phyloP scores from a whole-genome alignment of 2,797 vertebrate species.

The Lemur catta region DNA sequence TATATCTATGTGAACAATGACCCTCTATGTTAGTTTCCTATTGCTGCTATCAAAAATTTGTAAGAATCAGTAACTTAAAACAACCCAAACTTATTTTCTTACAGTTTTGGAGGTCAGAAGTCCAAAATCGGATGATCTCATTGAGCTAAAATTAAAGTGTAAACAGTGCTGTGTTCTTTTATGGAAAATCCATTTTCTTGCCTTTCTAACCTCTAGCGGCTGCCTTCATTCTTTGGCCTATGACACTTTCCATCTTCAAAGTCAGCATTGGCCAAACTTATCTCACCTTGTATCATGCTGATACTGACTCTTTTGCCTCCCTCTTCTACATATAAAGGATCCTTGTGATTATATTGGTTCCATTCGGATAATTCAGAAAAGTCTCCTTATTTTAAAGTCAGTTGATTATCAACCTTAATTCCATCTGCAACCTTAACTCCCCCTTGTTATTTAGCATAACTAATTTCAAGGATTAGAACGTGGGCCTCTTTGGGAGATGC shows the following conservation, averaged over 20 bases:
- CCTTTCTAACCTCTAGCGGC: not conserved
- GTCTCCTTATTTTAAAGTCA: not conserved
- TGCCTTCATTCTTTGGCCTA: not conserved
- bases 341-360: not conserved
- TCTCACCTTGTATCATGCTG: not conserved
- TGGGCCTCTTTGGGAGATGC: not conserved
- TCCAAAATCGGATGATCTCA: not conserved
- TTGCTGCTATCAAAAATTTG: not conserved
- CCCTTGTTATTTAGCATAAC: not conserved
- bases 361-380: not conserved
- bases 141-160: not conserved
- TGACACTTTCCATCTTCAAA: not conserved
- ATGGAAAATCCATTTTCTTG: not conserved
- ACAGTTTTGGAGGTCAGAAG: not conserved
- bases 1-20: not conserved
- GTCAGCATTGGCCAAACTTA: not conserved
- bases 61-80: not conserved
- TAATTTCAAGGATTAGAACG: not conserved
- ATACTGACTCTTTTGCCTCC: not conserved
- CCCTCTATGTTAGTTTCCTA: not conserved
- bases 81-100: not conserved
- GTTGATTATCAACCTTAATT: not conserved
- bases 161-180: not conserved
- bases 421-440: not conserved
- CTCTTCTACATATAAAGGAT: not conserved